Evolutionary conservation across 2,888 invertebrate species (phyloP).

Genomic region (Resseliella maxima): DNA sequence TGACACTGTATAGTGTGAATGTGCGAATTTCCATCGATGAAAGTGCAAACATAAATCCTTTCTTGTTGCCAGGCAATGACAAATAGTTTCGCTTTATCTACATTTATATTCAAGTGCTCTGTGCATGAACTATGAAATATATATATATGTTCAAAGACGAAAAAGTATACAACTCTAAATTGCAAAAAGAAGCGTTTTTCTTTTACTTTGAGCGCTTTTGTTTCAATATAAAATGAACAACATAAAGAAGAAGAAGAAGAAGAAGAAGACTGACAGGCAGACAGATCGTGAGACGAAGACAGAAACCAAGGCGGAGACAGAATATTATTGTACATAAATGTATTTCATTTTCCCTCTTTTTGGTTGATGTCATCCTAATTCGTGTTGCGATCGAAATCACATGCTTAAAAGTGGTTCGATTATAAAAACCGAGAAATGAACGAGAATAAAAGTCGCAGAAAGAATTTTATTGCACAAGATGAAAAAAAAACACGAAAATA

Average conservation of each 20-base stretch:
- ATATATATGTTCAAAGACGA: slow-evolving; percentile 39
- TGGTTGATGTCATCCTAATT: slow-evolving; percentile 3
- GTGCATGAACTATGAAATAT: slow-evolving; percentile 20
- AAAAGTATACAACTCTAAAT: slow-evolving; percentile 1
- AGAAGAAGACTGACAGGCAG: too few relatives aligned
- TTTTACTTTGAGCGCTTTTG: not conserved
- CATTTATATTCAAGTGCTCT: slow-evolving; percentile 7
- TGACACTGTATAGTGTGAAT: too few relatives aligned
- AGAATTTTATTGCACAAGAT: slow-evolving; percentile 1
- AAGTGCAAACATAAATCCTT: slow-evolving; percentile 31
- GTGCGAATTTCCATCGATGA: not conserved
- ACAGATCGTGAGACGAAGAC: too few relatives aligned
- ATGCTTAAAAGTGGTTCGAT: not conserved
- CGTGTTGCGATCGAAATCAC: slow-evolving; percentile 35
- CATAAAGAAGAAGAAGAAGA: too few relatives aligned
- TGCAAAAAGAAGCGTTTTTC: not conserved
- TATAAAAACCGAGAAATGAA: not conserved
- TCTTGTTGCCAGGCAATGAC: slow-evolving; percentile 44
- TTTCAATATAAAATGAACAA: not conserved
- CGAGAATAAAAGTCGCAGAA: not conserved
- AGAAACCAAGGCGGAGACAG: too few relatives aligned
- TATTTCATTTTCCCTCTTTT: not conserved
- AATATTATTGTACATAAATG: not conserved
- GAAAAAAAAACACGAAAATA: not conserved
- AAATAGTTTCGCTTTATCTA: slow-evolving; percentile 31